Percentiles rank a stretch among this genome's conserved stretches.
phyloP scores from a whole-genome alignment of 2,797 vertebrate species.

The Spinus pinus region DNA sequence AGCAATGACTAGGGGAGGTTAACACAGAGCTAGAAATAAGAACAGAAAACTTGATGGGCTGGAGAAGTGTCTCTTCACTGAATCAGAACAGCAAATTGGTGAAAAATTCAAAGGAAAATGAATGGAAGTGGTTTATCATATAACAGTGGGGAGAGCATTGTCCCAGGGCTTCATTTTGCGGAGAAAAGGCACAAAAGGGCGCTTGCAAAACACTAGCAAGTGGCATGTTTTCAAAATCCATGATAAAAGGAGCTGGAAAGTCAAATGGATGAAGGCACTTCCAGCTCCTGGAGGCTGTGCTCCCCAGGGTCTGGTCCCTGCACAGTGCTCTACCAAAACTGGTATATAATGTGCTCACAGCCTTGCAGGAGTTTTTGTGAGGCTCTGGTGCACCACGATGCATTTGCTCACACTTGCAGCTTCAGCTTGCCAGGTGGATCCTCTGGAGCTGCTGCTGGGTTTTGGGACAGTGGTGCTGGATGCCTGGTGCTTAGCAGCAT shows the following conservation, averaged over 20 bases:
- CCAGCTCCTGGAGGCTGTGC: neutral
- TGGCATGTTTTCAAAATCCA: neutral
- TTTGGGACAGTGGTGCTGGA: neutral
- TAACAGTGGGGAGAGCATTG: neutral
- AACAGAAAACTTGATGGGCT: neutral
- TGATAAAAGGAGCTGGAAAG: neutral
- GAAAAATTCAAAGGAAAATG: neutral
- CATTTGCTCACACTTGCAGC: neutral
- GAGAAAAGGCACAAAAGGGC: neutral
- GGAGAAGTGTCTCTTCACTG: neutral
- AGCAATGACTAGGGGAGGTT: neutral
- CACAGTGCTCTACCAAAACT: fast-evolving
- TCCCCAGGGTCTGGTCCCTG: fast-evolving
- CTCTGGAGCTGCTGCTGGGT: neutral
- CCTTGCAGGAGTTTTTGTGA: neutral
- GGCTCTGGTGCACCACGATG: fast-evolving
- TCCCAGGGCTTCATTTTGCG: neutral
- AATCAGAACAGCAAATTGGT: neutral
- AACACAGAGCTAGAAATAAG: neutral
- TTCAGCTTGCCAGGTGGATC: neutral
- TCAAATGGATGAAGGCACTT: neutral
- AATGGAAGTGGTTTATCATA: neutral
- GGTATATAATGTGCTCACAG: neutral
- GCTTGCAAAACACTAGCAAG: neutral
- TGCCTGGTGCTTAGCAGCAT: neutral